Evolutionary conservation across 2,797 vertebrate species (phyloP).

Genomic region (Micromesistius poutassou): DNA sequence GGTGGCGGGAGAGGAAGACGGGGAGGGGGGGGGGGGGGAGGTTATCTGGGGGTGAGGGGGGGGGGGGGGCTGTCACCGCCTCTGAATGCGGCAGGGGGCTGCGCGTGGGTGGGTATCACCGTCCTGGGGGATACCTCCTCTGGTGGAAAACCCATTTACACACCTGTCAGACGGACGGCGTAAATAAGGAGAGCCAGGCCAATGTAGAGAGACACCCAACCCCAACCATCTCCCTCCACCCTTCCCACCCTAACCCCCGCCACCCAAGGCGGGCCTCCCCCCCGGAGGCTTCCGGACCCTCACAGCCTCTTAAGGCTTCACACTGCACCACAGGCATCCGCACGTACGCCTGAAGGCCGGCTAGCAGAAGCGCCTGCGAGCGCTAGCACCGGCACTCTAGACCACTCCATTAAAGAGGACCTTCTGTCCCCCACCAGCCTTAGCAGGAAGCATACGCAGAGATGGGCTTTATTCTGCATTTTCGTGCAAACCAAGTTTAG

Average conservation of each 20-base stretch:
- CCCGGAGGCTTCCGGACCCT: not conserved
- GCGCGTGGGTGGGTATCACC: constrained; percentile 1
- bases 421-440: constrained; percentile 40
- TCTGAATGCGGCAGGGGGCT: constrained; percentile 45
- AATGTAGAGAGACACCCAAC: constrained; percentile 44
- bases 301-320: not conserved
- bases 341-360: not conserved
- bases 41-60: not conserved
- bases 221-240: not conserved
- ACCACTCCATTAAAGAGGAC: constrained; percentile 30
- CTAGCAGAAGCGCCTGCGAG: too few relatives aligned
- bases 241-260: constrained; percentile 12
- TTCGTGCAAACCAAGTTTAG: constrained; percentile 43
- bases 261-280: too few relatives aligned
- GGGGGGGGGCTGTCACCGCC: constrained; percentile 45
- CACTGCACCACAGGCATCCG: not conserved
- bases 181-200: constrained; percentile 54
- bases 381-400: not conserved
- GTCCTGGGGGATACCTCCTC: constrained; percentile 50
- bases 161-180: constrained; percentile 60
- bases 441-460: constrained; percentile 39
- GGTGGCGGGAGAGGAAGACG: constrained; percentile 39
- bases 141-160: constrained; percentile 67
- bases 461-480: constrained; percentile 29
- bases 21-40: not conserved